Percentiles rank a stretch among this genome's conserved stretches.
phyloP scores from a whole-genome alignment of 2,797 vertebrate genomes.

The Gorsachius magnificus region DNA sequence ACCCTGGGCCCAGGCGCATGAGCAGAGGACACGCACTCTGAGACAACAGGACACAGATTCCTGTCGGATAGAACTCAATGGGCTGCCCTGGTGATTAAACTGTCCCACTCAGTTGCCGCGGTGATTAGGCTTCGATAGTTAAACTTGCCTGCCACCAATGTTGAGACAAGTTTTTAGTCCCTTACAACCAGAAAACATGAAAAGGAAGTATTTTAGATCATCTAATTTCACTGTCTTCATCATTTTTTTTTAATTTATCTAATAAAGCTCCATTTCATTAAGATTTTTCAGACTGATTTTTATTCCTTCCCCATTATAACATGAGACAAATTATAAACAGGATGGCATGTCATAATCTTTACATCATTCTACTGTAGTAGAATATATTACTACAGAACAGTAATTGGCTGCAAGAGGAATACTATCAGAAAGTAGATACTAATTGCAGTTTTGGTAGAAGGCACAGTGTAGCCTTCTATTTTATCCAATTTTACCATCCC shows the following conservation, averaged over 20 bases:
- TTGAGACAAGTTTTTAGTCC: too few relatives aligned
- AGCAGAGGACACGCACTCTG: too few relatives aligned
- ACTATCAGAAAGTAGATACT: background rate
- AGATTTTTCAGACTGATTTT: background rate
- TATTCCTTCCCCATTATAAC: background rate
- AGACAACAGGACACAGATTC: too few relatives aligned
- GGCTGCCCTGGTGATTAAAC: too few relatives aligned
- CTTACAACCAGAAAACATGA: background rate
- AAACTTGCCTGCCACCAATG: too few relatives aligned
- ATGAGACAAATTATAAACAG: background rate
- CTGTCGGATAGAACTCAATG: too few relatives aligned
- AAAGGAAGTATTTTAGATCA: background rate
- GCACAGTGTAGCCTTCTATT: background rate
- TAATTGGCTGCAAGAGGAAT: background rate
- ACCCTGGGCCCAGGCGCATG: too few relatives aligned
- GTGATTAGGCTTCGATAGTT: too few relatives aligned
- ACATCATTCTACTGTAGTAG: background rate
- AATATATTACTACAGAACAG: background rate
- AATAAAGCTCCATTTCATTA: background rate
- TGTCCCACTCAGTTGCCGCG: too few relatives aligned
- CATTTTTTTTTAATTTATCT: background rate
- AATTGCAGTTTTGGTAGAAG: background rate
- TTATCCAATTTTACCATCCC: background rate
- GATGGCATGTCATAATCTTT: background rate
- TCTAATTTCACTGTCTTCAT: background rate